A percentile compares a stretch with the other conserved stretches of the same genome.
Conservation (phyloP, 2,113 vertebrate genomes). For the Boleophthalmus pectinirostris region DNA sequence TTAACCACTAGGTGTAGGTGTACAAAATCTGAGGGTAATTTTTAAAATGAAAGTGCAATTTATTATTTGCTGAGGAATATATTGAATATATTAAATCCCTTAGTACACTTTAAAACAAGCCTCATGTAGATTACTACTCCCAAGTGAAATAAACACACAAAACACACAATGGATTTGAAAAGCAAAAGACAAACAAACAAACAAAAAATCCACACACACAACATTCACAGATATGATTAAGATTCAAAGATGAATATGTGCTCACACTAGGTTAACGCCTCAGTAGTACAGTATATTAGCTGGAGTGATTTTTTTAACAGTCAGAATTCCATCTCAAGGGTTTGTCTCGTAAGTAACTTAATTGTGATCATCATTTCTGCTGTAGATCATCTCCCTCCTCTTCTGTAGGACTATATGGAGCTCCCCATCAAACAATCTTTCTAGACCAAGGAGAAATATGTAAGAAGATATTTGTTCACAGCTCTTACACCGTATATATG, state of each 20-base stretch:
- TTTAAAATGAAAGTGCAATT: neutral
- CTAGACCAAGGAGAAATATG: constrained; percentile 20
- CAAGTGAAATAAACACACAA: neutral
- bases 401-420: constrained; percentile 3
- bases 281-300: neutral
- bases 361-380: neutral
- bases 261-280: neutral
- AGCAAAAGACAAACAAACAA: neutral
- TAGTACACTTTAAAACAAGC: neutral
- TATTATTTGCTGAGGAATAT: neutral
- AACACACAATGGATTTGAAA: neutral
- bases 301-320: neutral
- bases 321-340: neutral
- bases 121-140: neutral
- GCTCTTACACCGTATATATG: neutral
- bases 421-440: neutral
- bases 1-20: neutral
- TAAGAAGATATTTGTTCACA: neutral
- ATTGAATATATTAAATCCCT: neutral
- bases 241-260: neutral
- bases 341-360: neutral
- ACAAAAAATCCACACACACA: neutral
- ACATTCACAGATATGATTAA: neutral
- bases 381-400: constrained; percentile 8
- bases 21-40: neutral